These are phyloP conservation scores for Eulemur rubriventer DNA, from an alignment of 2,797 vertebrate species.

Conservation along the genomic window DNA sequence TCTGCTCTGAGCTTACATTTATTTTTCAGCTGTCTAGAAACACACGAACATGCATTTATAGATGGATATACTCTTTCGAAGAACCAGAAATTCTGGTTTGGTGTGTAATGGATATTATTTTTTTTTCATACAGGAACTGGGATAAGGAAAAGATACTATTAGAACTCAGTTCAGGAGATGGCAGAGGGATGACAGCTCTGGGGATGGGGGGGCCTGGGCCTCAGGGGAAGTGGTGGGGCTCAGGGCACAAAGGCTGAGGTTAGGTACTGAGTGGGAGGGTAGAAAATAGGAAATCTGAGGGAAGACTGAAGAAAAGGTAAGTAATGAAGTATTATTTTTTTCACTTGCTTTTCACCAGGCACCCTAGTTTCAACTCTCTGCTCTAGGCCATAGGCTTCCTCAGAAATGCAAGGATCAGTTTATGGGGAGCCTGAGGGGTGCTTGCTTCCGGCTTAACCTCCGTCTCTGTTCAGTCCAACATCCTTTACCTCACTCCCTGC, in stretches of 20 bases:
- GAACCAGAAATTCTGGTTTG: background rate
- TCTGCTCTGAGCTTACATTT: background rate
- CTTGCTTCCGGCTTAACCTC: background rate
- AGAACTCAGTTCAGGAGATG: background rate
- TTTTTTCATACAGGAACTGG: background rate
- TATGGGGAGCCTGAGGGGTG: background rate
- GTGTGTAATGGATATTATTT: background rate
- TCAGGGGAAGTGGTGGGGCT: background rate
- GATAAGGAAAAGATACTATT: background rate
- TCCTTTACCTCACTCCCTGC: background rate
- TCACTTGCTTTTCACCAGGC: background rate
- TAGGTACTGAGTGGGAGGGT: background rate
- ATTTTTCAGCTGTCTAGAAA: background rate
- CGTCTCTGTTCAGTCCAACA: background rate
- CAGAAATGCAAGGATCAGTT: background rate
- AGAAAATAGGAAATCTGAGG: background rate
- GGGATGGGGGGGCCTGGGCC: background rate
- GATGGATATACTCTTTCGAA: background rate
- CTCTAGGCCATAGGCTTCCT: background rate
- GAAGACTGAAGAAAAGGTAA: background rate
- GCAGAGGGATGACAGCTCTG: background rate
- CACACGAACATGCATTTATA: background rate
- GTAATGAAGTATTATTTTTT: background rate
- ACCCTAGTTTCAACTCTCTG: background rate
- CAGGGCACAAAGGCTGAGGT: background rate